Base-by-base conservation (phyloP, 1,140 invertebrate genomes). In the Aphelinus atriplicis region DNA sequence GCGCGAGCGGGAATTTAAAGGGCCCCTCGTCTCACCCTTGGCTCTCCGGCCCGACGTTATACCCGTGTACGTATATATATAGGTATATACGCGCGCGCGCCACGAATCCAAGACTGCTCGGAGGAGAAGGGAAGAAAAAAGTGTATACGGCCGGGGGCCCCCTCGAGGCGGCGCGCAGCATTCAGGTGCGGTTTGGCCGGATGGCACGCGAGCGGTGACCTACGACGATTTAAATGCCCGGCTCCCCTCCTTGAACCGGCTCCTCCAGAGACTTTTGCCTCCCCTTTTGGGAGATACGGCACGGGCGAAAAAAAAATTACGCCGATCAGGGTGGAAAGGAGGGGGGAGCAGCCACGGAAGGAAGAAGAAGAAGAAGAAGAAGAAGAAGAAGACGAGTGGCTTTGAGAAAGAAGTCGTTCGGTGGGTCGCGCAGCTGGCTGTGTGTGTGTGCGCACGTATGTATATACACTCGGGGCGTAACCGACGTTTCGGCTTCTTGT, bases 401-500 rank as follows among this genome's bases (percentile, higher is more conserved):
- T 80, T 83, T 43, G 7, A 47, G 58, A 43, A n/a, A 60, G 46
- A 48, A 48, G 64, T 10, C 48, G 67, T 69, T 56, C 80, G 75
- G 78, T 79, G 85, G 58, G 85, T 85, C 87, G 87, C 88, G 87
- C 87, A 88, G 86, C 87, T 88, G 87, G 83, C 81, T 80, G 78
- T 43, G n/a, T 69, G 58, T 26, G 26, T 26, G 26, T 26, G 26
- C 0, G 26, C 26, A 7, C 53, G 5, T 55, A 10, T 5, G 53
- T 10, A 55, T 55, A 55, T 26, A 61, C 7, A 5, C 76, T 77
- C 84, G 77, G 86, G 84, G 84, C 84, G 83, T 88, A 88, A 88
- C 87, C 86, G 87, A 86, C 87, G 80, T 87, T 87, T 87, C 84
- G 83, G 84, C 85, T 86, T 88, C 84, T 86, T 83, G 80, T 82